phyloP scores from a whole-genome alignment of 2,113 vertebrate genomes.

The Zeus faber region DNA sequence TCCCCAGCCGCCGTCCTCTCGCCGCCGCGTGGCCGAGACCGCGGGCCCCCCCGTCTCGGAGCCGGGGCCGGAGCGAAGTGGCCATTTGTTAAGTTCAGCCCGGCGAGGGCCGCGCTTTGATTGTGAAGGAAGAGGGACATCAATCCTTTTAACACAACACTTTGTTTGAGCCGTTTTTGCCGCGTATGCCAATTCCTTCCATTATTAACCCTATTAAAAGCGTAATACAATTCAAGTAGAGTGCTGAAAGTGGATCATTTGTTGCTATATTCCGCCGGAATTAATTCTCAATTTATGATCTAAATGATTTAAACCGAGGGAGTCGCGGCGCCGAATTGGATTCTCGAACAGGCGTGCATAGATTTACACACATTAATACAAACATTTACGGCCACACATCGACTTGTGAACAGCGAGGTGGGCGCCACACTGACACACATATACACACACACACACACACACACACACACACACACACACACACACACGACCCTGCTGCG shows the following conservation, averaged over 20 bases:
- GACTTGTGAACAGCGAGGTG: background rate
- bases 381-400: slow-evolving; percentile 37
- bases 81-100: slow-evolving; percentile 69
- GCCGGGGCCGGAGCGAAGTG: slow-evolving; percentile 28
- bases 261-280: slow-evolving; percentile 62
- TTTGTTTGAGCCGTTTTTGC: slow-evolving; percentile 51
- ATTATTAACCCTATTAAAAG: slow-evolving; percentile 75
- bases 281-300: slow-evolving; percentile 67
- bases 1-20: slow-evolving; percentile 51
- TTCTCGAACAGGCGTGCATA: slow-evolving; percentile 37
- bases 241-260: slow-evolving; percentile 70
- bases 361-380: slow-evolving; percentile 53
- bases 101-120: slow-evolving; percentile 58
- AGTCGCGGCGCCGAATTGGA: slow-evolving; percentile 46
- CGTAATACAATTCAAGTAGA: slow-evolving; percentile 65
- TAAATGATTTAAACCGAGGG: slow-evolving; percentile 60
- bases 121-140: slow-evolving; percentile 58
- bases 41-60: slow-evolving; percentile 52
- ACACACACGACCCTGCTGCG: slow-evolving; percentile 4
- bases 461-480: slow-evolving; percentile 6
- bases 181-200: slow-evolving; percentile 61
- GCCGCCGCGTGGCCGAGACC: slow-evolving; percentile 46
- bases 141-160: slow-evolving; percentile 72
- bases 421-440: slow-evolving; percentile 14
- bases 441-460: slow-evolving; percentile 16